Base-by-base conservation (phyloP, 1,140 invertebrate species). In the Drosophila sp. region DNA sequence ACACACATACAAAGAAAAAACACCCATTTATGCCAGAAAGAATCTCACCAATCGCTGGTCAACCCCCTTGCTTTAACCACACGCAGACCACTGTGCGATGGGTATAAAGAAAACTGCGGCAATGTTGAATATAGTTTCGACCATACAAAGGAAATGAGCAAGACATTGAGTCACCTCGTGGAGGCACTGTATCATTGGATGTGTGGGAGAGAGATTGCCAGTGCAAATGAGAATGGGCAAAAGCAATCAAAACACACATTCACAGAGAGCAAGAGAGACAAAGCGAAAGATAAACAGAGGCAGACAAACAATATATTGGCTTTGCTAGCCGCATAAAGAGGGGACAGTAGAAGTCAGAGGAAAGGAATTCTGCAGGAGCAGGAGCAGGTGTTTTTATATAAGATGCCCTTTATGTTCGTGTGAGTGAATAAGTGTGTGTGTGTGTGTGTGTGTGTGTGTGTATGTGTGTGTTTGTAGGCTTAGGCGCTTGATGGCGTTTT, bases 261-360 rank as follows among this genome's bases (percentile, higher is more conserved):
- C 34, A 25, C 7, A 25, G 2, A 46, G 16, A 2, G 2, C 36
- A n/a, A 34, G n/a, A 36, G 32, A 76, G 66, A 87, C 76, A 87
- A 82, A 86, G 82, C 79, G 54, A 78, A 72, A 89, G 83, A 87
- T 76, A 87, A 79, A 89, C 86, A 87, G 72, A 89, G 83, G 76
- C 83, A 89, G 83, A 76, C 83, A 89, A 89, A 80, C 67, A 89
- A 87, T 89, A 89, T 87, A 87, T 87, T 87, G 82, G 62, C 78
- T 87, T 80, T 71, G 72, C 78, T 63, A 76, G 81, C 76, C 56
- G 25, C 62, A n/a, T n/a, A 38, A 27, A 11, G 13, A 50, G 43
- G 41, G 21, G 21, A 4, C 21, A 69, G 40, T 43, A 78, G 58
- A 38, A 62, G 27, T 14, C 16, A 50, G 50, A 9, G 40, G 40